Base-by-base conservation (phyloP, 2,888 invertebrate genomes). In the Plutella xylostella region DNA sequence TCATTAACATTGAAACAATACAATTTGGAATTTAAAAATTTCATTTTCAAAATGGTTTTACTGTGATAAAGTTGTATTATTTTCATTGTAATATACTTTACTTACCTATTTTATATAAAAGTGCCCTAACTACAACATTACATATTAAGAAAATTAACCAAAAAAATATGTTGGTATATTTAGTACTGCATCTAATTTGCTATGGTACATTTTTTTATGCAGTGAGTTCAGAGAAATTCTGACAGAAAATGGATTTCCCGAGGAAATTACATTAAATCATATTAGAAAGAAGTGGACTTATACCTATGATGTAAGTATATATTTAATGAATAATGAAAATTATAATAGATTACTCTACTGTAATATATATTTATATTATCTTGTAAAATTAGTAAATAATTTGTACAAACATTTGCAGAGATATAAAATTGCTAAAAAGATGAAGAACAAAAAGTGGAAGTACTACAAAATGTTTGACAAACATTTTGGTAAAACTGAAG, bases 261-360 rank as follows among this genome's bases (percentile, higher is more conserved):
- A 64, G 49, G 69, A 76, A 51, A 77, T 84, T 67, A 74, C 77
- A 12, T 50, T 82, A 19, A 67, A 68, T 22, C 78, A 80, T 63
- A 71, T 83, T 2, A 67, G 84, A 40, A 84, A 79, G 53, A 85
- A 83, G 51, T 85, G 83, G 83, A 68, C 71, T 20, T 80, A 79
- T 45, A 76, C 72, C 37, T 80, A 74, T 68, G 82, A 83, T 66
- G 83, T 84, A 61, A 74, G 80, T 47, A 41, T 42, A 41, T 22
- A 20, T n/a, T n/a, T n/a, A n/a, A n/a, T n/a, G n/a, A n/a, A n/a
- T n/a, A n/a, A n/a, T n/a, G n/a, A n/a, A n/a, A n/a, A n/a, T n/a
- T n/a, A n/a, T n/a, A n/a, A n/a, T n/a, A n/a, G n/a, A n/a, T n/a
- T n/a, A n/a, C n/a, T n/a, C n/a, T n/a, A n/a, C n/a, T n/a, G n/a